Percentiles rank a stretch among this genome's conserved stretches.
phyloP scores from a whole-genome alignment of 2,888 invertebrate genomes.

The Gymnocheta viridis region DNA sequence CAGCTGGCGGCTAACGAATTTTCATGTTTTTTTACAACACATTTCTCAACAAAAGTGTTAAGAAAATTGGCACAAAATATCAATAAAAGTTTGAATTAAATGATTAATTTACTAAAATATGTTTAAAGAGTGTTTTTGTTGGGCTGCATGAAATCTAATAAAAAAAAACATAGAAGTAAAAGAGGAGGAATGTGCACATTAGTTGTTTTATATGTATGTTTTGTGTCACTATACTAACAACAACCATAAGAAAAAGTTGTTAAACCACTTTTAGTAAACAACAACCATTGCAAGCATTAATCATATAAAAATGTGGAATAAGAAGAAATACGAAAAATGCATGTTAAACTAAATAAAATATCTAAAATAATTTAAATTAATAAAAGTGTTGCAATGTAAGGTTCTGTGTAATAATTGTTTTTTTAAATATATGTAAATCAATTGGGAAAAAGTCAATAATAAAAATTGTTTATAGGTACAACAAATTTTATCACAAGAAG shows the following conservation, averaged over 20 bases:
- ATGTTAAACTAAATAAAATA: background rate
- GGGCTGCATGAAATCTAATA: background rate
- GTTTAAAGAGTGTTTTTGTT: background rate
- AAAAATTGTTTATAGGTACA: background rate
- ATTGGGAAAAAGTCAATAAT: constrained; percentile 5
- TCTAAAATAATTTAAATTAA: background rate
- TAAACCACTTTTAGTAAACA: constrained; percentile 57
- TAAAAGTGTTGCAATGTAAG: constrained; percentile 3
- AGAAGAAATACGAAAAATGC: constrained; percentile 11
- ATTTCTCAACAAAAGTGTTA: constrained; percentile 55
- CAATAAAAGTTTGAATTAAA: background rate
- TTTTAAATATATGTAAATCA: background rate
- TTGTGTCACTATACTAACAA: constrained; percentile 44
- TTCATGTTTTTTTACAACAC: constrained; percentile 29
- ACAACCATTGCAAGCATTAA: constrained; percentile 41
- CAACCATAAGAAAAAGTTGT: constrained; percentile 59
- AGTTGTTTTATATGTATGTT: constrained; percentile 20
- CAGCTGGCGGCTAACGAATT: constrained; percentile 39
- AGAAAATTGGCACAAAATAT: constrained; percentile 34
- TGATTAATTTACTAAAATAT: background rate
- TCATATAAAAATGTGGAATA: constrained; percentile 34
- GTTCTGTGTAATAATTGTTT: constrained; percentile 12
- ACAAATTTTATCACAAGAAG: constrained; percentile 7
- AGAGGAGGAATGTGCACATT: constrained; percentile 53
- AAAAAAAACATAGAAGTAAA: constrained; percentile 2